A percentile compares a stretch with the other conserved stretches of the same genome.
phyloP scores from a whole-genome alignment of 2,797 vertebrate genomes.

The Pagetopsis macropterus region DNA sequence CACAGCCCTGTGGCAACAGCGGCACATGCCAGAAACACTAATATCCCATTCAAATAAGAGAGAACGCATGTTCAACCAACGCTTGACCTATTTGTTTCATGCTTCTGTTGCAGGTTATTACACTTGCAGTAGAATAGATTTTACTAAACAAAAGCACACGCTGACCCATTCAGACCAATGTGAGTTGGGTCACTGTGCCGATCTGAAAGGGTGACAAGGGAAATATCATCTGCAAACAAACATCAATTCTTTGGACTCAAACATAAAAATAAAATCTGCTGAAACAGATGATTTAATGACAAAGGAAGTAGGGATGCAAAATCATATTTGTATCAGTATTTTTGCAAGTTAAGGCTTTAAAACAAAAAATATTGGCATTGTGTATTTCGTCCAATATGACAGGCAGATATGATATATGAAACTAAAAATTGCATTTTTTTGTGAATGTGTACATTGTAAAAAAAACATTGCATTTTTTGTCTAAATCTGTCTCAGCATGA shows the following conservation, averaged over 20 bases:
- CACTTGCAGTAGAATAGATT: constrained; percentile 16
- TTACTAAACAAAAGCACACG: constrained; percentile 12
- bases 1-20: constrained; percentile 60
- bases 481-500: too few relatives aligned
- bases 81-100: constrained; percentile 46
- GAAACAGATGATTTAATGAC: constrained; percentile 12
- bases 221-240: constrained; percentile 10
- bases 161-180: constrained; percentile 10
- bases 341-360: too few relatives aligned
- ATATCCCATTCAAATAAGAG: constrained; percentile 54
- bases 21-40: constrained; percentile 49
- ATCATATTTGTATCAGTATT: too few relatives aligned
- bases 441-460: too few relatives aligned
- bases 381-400: too few relatives aligned
- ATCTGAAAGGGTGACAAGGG: constrained; percentile 11
- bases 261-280: not conserved
- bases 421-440: too few relatives aligned
- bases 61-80: constrained; percentile 27
- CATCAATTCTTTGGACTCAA: constrained; percentile 1
- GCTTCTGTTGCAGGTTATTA: constrained; percentile 33
- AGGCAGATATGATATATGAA: too few relatives aligned
- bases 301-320: not conserved
- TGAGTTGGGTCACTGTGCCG: constrained; percentile 10
- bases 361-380: too few relatives aligned
- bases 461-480: too few relatives aligned